Evolutionary conservation across 2,113 vertebrate species (phyloP), one percentile per base, ranked within the genome.

Genomic region (Glaucidium brasilianum): DNA sequence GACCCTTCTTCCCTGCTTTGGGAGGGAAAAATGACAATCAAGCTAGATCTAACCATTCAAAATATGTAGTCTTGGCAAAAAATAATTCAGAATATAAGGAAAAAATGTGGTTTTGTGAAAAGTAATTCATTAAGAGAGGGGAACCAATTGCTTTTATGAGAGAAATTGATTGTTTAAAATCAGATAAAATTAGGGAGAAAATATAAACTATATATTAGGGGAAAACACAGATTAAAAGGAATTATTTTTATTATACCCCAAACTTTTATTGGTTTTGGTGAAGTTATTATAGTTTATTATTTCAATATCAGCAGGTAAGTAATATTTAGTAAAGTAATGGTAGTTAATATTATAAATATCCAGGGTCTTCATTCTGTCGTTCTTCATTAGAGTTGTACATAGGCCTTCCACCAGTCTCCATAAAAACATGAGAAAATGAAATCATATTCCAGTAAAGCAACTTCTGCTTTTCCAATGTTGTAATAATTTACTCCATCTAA

Each of bases 161-260:
- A 58, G 5, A 90, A 25, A 34, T 5, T 49, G 12, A 43, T 82
- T 35, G 30, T 19, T 59, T 68, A 26, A 29, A 72, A 60, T 34
- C 1, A 1, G 3, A 20, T 63, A 50, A 66, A 75, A 72, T 15
- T 23, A 23, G 4, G 25, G 5, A 49, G 15, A 66, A 56, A 76
- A 25, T 0, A 6, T 19, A 9, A 3, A 12, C 3, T 32, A 5
- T 14, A 6, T 78, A 15, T 43, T 26, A 50, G 4, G 5, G 4
- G 4, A 39, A 91, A 66, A 7, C 5, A 72, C 21, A 43, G 3
- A 67, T 59, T 43, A 78, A 13, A 19, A 18, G 6, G 9, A 71
- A 55, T 63, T 58, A 6, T 37, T 59, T 84, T 55, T 17, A 30
- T 83, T 80, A 27, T 53, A 32, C 2, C 6, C 2, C 4, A 19